Conservation (phyloP, 2,888 invertebrate species). For the Sarcophaga variegata region DNA sequence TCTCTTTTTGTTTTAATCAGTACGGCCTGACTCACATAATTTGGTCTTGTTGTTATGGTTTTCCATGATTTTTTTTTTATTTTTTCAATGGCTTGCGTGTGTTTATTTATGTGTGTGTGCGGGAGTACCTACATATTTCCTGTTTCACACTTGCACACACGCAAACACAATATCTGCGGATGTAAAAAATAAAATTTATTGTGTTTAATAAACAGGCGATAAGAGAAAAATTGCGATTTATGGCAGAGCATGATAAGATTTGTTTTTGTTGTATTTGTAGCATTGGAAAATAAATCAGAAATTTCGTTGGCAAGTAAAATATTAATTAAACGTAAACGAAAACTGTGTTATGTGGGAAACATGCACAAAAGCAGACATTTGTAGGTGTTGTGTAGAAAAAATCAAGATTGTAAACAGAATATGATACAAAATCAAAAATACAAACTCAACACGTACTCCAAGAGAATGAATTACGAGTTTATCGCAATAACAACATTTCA, state of each 20-base stretch:
- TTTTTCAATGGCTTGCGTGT: neutral
- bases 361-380: too few relatives aligned
- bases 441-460: too few relatives aligned
- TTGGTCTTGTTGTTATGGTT: neutral
- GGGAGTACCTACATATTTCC: neutral
- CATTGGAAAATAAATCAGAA: neutral
- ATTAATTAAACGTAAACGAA: too few relatives aligned
- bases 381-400: too few relatives aligned
- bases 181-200: conserved; percentile 21
- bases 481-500: too few relatives aligned
- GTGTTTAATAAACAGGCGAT: conserved; percentile 7
- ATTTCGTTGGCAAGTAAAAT: too few relatives aligned
- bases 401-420: too few relatives aligned
- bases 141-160: neutral
- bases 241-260: neutral
- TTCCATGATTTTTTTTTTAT: neutral
- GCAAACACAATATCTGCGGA: too few relatives aligned
- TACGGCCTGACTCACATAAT: neutral
- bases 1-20: neutral
- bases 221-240: conserved; percentile 14
- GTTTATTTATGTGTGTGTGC: too few relatives aligned
- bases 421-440: too few relatives aligned
- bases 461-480: too few relatives aligned
- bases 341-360: neutral
- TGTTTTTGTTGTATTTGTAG: neutral